Evolutionary conservation across 2,888 invertebrate species (phyloP).

Genomic region (Philereme vetulata): DNA sequence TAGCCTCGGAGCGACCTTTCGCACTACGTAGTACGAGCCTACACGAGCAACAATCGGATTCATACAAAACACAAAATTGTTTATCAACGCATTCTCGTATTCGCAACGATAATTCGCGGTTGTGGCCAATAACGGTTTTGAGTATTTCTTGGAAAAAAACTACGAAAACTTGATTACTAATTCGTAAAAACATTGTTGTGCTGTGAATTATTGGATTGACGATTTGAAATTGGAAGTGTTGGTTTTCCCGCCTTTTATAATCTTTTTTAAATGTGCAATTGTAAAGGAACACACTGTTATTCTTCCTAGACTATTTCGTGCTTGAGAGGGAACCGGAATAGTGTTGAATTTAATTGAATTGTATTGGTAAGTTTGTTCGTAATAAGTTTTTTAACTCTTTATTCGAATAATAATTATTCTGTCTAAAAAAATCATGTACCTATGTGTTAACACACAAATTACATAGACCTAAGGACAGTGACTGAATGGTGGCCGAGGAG

Average conservation of each 20-base stretch:
- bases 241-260: conserved; percentile 22
- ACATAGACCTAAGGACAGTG: no score
- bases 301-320: conserved; percentile 11
- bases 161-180: no score
- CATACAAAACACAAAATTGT: conserved; percentile 55
- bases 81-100: conserved; percentile 57
- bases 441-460: no score
- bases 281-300: conserved; percentile 17
- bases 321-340: no score
- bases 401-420: no score
- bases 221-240: conserved; percentile 22
- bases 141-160: neutral
- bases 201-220: conserved; percentile 15
- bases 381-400: no score
- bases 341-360: no score
- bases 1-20: conserved; percentile 54
- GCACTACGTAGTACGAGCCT: conserved; percentile 31
- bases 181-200: neutral
- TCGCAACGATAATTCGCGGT: conserved; percentile 47
- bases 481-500: no score
- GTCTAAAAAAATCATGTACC: no score
- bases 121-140: conserved; percentile 10
- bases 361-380: no score
- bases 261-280: conserved; percentile 28
- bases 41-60: conserved; percentile 45